Conservation (phyloP, 2,113 vertebrate species). For the Amphilophus citrinellus region DNA sequence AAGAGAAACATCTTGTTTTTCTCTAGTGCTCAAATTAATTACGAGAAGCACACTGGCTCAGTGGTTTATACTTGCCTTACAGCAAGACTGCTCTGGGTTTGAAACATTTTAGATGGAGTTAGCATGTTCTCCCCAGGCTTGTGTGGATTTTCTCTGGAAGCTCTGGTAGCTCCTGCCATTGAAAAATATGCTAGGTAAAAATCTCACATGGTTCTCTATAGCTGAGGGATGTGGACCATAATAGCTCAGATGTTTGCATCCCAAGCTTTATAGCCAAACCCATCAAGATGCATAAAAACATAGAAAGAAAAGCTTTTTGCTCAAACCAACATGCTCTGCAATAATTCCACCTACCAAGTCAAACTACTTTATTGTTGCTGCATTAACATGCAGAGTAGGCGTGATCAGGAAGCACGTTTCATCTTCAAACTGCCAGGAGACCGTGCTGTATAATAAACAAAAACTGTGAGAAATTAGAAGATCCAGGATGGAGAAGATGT, state of each 20-base stretch:
- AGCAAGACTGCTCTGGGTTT: not conserved
- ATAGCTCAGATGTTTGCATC: not conserved
- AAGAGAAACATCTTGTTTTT: not conserved
- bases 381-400: not conserved
- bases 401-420: not conserved
- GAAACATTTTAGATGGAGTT: not conserved
- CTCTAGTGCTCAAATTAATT: not conserved
- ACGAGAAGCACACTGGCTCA: not conserved
- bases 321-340: not conserved
- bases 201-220: not conserved
- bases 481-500: conserved; percentile 15
- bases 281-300: not conserved
- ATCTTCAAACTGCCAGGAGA: not conserved
- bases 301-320: too few species aligned
- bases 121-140: not conserved
- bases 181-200: not conserved
- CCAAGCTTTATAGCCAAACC: not conserved
- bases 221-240: not conserved
- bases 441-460: not conserved
- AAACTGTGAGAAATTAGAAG: not conserved
- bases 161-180: too few species aligned
- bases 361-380: not conserved
- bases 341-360: not conserved
- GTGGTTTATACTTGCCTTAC: not conserved
- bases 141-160: not conserved